Conservation (phyloP, 2,113 vertebrate species). For the Rhea pennata region DNA sequence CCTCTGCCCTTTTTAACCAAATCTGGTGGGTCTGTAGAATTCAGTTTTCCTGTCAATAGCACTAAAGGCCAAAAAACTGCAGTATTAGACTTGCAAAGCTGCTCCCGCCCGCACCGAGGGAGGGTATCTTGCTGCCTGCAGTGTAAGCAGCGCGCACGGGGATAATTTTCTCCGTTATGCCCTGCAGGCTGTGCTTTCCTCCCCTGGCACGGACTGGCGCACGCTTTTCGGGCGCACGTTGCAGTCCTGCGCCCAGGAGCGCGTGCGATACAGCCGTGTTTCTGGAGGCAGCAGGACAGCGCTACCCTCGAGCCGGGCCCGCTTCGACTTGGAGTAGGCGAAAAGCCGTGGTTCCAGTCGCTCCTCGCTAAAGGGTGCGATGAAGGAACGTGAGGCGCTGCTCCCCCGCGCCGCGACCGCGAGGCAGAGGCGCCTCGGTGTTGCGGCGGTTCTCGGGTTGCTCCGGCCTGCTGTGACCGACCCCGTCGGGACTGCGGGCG, state of each 20-base stretch:
- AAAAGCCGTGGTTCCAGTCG: background rate
- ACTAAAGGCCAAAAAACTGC: background rate
- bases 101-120: background rate
- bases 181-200: background rate
- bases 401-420: too few relatives aligned
- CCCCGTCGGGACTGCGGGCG: too few relatives aligned
- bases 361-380: background rate
- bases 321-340: background rate
- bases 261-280: background rate
- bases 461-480: too few relatives aligned
- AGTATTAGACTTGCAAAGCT: conserved; percentile 20
- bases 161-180: background rate
- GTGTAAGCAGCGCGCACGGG: background rate
- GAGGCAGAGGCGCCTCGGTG: too few relatives aligned
- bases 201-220: background rate
- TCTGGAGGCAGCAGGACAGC: background rate
- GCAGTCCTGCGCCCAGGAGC: background rate
- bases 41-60: background rate
- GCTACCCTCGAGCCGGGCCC: background rate
- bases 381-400: too few relatives aligned
- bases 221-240: background rate
- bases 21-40: background rate
- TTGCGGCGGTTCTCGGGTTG: too few relatives aligned
- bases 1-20: background rate
- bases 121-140: background rate